phyloP scores from a whole-genome alignment of 2,113 vertebrate genomes.

The Piprites chloris region DNA sequence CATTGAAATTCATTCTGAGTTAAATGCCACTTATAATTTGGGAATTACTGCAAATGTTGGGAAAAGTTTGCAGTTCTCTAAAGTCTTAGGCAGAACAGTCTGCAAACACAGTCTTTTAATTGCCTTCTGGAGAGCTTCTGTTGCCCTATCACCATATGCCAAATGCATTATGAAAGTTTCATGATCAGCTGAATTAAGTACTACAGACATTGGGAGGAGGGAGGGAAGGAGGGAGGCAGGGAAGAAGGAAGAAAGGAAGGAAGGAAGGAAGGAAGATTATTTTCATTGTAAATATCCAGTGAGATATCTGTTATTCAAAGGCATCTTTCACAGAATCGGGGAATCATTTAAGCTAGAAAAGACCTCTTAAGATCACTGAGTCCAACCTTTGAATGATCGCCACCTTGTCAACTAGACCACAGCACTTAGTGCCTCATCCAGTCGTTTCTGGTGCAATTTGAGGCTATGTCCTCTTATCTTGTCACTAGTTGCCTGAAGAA shows the following conservation, averaged over 20 bases:
- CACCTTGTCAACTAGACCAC: too few species aligned
- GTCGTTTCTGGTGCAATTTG: not conserved
- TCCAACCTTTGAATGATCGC: not conserved
- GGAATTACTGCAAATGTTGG: not conserved
- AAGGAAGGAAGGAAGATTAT: not conserved
- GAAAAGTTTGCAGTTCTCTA: not conserved
- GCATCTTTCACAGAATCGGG: not conserved
- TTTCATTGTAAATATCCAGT: not conserved
- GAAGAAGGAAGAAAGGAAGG: too few species aligned
- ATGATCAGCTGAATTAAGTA: not conserved
- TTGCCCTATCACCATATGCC: not conserved
- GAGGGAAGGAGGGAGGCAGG: too few species aligned
- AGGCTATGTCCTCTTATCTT: not conserved
- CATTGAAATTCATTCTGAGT: not conserved
- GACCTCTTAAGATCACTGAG: not conserved
- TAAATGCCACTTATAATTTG: not conserved
- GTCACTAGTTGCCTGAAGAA: not conserved
- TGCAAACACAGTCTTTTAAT: not conserved
- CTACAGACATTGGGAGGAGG: not conserved
- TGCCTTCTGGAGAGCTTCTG: slow-evolving; percentile 12
- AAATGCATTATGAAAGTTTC: not conserved
- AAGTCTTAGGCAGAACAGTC: slow-evolving; percentile 4
- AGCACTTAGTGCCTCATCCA: too few species aligned
- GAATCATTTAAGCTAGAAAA: not conserved
- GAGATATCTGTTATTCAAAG: not conserved